A percentile compares a stretch with the other conserved stretches of the same genome.
phyloP scores from a whole-genome alignment of 1,140 invertebrate species.

The Orius insidiosus region DNA sequence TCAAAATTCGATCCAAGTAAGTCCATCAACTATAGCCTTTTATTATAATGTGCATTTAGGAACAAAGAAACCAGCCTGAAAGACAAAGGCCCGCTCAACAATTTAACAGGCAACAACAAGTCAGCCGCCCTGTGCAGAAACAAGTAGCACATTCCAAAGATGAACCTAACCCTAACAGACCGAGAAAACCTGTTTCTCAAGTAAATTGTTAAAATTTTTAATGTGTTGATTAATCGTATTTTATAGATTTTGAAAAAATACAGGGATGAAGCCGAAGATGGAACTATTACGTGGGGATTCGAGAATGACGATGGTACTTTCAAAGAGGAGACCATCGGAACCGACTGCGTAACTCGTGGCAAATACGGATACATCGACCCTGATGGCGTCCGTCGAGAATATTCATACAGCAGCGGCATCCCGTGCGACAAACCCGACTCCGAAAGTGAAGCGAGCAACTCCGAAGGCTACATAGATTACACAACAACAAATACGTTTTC shows the following conservation, averaged over 20 bases:
- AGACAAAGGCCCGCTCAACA: not conserved
- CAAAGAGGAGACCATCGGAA: slow-evolving; percentile 65
- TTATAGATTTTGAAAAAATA: slow-evolving; percentile 34
- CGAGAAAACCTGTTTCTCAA: slow-evolving; percentile 49
- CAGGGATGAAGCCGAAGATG: slow-evolving; percentile 60
- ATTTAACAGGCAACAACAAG: slow-evolving; percentile 10
- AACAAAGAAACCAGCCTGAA: too few relatives aligned
- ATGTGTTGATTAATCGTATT: slow-evolving; percentile 3
- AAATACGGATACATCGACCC: slow-evolving; percentile 71
- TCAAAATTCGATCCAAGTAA: slow-evolving; percentile 1
- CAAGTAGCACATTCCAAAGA: slow-evolving; percentile 7
- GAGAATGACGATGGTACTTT: slow-evolving; percentile 64
- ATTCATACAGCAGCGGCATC: slow-evolving; percentile 52
- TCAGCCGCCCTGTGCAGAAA: slow-evolving; percentile 9
- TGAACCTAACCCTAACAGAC: slow-evolving; percentile 7
- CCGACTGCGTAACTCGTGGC: slow-evolving; percentile 59
- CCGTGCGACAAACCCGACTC: slow-evolving; percentile 38
- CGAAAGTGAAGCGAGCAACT: slow-evolving; percentile 24
- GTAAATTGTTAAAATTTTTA: slow-evolving; percentile 28
- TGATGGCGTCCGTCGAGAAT: slow-evolving; percentile 52
- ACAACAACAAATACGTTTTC: slow-evolving; percentile 33
- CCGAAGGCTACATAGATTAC: slow-evolving; percentile 39
- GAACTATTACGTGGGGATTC: slow-evolving; percentile 70
- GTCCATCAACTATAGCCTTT: not conserved
- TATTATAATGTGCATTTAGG: too few relatives aligned